Base-by-base conservation (phyloP, 2,888 invertebrate species). In the Leptinotarsa haldemani region DNA sequence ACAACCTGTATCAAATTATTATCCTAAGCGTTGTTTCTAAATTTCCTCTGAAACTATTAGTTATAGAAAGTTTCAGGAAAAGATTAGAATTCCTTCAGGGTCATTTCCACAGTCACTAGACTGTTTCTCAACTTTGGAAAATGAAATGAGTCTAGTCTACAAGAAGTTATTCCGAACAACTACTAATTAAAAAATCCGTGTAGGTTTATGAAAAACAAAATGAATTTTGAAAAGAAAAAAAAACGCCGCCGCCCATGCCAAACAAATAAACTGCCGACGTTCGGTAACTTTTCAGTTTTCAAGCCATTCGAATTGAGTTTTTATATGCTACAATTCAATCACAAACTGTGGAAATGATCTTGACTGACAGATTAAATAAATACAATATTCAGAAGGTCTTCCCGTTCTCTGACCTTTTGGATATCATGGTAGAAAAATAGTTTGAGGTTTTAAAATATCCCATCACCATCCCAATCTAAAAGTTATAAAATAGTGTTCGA, bases 401-500 rank as follows among this genome's bases (percentile, higher is more conserved):
- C 25, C 61, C 58, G 65, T 74, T n/a, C 7, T 0, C 7, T 25
- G 61, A 56, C 68, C 68, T 68, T 68, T 56, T 22, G 56, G 30
- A 68, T 56, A 68, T 68, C 68, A 25, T 12, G 40, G 20, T 40
- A 53, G 18, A n/a, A 66, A 22, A 47, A 66, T 25, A 69, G 61
- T 52, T 16, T 65, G 16, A 30, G 30, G 25, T 65, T 65, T 69
- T 64, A 74, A 79, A 79, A 78, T 79, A 78, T 72, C 67, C 81
- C 81, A 69, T 50, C 80, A 81, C 81, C 81, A 48, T 56, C 75
- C 81, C 80, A 64, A 71, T 73, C 75, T 75, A 77, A 74, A 65
- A 74, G 76, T 75, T 78, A 80, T 79, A 18, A 61, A 61, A 25
- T 77, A 78, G 72, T 76, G 76, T 71, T 78, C 74, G 69, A 65